Evolutionary conservation across 2,888 invertebrate genomes (phyloP), one percentile per base, ranked within the genome.

Genomic region (Melanchra persicariae): DNA sequence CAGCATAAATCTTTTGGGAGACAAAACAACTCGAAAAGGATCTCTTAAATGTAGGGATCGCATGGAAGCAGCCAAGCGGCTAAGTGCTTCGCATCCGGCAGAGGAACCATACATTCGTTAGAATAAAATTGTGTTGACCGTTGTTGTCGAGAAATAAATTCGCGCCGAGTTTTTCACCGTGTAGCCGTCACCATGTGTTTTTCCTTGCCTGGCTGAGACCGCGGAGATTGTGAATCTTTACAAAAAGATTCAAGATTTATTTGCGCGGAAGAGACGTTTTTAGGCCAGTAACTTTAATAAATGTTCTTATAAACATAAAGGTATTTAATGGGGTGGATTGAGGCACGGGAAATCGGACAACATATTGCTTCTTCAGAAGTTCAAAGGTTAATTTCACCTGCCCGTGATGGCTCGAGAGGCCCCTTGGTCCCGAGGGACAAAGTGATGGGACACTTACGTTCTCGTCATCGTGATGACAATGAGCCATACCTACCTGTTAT

Each of bases 31-130:
- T 78, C 54, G 57, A 77, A 75, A 74, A 73, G 74, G 58, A 77
- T 77, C 75, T 81, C 82, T 84, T 84, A 83, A 86, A 87, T 82
- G 77, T 80, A 74, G 67, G 79, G 84, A 73, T 72, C 74, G 69
- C 69, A 74, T 57, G 40, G 73, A 72, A 65, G 71, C 70, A 75
- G 74, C 60, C 69, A 68, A 82, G 73, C 75, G 71, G 57, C 74
- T 86, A 86, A 85, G 86, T 84, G 86, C 81, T 76, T 70, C 75
- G 77, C 81, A 83, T 85, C 86, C 86, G 86, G 71, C n/a, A 58
- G 51, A 72, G 54, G 68, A 72, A 64, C 70, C 81, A 81, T 77
- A 84, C 84, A 80, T 85, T 86, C 81, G 84, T 81, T 82, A 71
- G 76, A 70, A 79, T 67, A 74, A 84, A 86, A 81, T 79, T 79